Conservation (phyloP, 1,140 invertebrate genomes). For the Uloborus diversus region DNA sequence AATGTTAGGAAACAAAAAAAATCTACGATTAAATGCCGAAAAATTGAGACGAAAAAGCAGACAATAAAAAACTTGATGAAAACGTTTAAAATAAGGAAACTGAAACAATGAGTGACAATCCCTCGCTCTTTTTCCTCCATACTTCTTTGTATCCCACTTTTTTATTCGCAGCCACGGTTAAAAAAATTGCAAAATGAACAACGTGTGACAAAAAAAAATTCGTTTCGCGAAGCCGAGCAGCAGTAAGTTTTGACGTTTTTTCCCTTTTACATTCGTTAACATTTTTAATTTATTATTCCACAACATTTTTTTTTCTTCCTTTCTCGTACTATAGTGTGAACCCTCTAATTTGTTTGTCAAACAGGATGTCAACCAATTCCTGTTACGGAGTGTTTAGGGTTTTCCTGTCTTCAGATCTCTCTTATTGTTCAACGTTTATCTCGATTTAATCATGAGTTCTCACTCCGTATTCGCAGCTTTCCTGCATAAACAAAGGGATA, state of each 20-base stretch:
- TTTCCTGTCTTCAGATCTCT: slow-evolving; percentile 22
- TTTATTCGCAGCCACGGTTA: slow-evolving; percentile 4
- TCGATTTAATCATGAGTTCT: slow-evolving; percentile 6
- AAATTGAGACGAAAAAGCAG: slow-evolving; percentile 42
- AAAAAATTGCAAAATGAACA: slow-evolving; percentile 50
- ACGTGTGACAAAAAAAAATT: background rate
- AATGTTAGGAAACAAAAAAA: slow-evolving; percentile 17
- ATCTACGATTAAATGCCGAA: slow-evolving; percentile 41
- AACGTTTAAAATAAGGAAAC: slow-evolving; percentile 50
- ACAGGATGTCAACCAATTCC: slow-evolving; percentile 45
- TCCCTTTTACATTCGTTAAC: slow-evolving; percentile 9
- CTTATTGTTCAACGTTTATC: slow-evolving; percentile 33
- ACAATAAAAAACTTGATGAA: slow-evolving; percentile 51
- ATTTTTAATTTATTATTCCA: slow-evolving; percentile 45
- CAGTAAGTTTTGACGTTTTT: background rate
- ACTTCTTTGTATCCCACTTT: slow-evolving; percentile 16
- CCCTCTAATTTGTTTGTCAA: slow-evolving; percentile 52
- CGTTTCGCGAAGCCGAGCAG: background rate
- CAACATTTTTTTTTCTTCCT: slow-evolving; percentile 18
- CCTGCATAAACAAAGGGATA: slow-evolving; percentile 13
- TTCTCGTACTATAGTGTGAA: background rate
- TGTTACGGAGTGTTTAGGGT: slow-evolving; percentile 44
- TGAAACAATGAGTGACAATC: slow-evolving; percentile 53
- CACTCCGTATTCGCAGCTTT: slow-evolving; percentile 7
- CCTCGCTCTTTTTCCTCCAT: slow-evolving; percentile 17